Evolutionary conservation across 2,888 invertebrate species (phyloP).

Genomic region (Troides aeacus): DNA sequence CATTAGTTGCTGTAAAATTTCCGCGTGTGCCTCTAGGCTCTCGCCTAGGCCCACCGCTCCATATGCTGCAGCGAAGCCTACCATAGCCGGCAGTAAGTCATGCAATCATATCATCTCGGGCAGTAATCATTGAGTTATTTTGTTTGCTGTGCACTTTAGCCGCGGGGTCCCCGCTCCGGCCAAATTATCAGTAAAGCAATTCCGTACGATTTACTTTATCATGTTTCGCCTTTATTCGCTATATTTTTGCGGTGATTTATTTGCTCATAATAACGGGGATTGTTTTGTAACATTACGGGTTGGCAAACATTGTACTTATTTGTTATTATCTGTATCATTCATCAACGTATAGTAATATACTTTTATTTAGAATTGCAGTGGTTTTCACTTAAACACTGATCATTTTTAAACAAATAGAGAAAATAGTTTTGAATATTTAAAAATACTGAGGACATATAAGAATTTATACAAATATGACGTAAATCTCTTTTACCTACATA

Average conservation of each 20-base stretch:
- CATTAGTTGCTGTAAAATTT: slow-evolving; percentile 46
- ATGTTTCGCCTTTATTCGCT: slow-evolving; percentile 31
- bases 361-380: too few species aligned
- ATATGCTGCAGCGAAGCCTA: slow-evolving; percentile 36
- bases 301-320: slow-evolving; percentile 17
- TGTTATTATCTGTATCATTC: too few species aligned
- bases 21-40: slow-evolving; percentile 54
- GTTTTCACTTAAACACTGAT: too few species aligned
- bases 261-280: slow-evolving; percentile 25
- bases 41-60: slow-evolving; percentile 49
- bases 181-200: slow-evolving; percentile 58
- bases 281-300: slow-evolving; percentile 2
- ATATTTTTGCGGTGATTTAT: slow-evolving; percentile 28
- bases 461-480: too few species aligned
- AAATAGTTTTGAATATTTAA: too few species aligned
- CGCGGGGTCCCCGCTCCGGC: slow-evolving; percentile 45
- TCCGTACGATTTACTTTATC: slow-evolving; percentile 38
- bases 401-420: too few species aligned
- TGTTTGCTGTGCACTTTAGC: slow-evolving; percentile 60
- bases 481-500: too few species aligned
- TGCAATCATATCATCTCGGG: slow-evolving; percentile 56
- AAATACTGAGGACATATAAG: too few species aligned
- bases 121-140: slow-evolving; percentile 65
- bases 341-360: too few species aligned
- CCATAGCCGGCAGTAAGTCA: slow-evolving; percentile 38